These are phyloP conservation scores for Neoaliturus tenellus DNA, from an alignment of 2,888 invertebrate species.

Conservation along the genomic window DNA sequence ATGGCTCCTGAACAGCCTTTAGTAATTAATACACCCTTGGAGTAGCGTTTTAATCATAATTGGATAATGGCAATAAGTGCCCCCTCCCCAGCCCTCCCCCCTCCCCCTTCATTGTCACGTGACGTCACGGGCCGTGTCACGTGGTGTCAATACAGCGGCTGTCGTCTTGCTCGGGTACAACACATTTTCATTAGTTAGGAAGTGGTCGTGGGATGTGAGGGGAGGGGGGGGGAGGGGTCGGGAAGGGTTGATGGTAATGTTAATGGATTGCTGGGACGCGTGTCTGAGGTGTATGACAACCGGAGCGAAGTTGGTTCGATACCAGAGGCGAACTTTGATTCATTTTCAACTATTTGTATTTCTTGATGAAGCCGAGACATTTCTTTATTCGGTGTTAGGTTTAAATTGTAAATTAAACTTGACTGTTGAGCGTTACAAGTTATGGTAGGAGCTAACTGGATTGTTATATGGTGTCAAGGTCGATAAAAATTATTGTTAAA, in stretches of 20 bases:
- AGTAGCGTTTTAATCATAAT: conserved; percentile 60
- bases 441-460: no score
- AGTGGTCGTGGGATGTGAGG: background rate
- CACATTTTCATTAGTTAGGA: conserved; percentile 48
- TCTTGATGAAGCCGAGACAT: no score
- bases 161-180: conserved; percentile 29
- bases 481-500: no score
- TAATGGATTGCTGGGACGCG: conserved; percentile 32
- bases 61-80: conserved; percentile 56
- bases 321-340: no score
- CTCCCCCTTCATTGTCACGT: background rate
- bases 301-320: background rate
- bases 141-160: background rate
- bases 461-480: no score
- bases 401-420: no score
- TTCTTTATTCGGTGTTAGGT: no score
- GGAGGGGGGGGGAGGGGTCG: background rate
- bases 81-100: background rate
- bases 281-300: conserved; percentile 6
- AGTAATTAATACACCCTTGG: conserved; percentile 59
- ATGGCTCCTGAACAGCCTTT: conserved; percentile 27
- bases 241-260: conserved; percentile 17
- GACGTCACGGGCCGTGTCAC: conserved; percentile 13
- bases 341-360: no score
- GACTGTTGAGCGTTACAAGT: no score